Evolutionary conservation across 2,888 invertebrate genomes (phyloP).

Genomic region (Criorhina ranunculi): DNA sequence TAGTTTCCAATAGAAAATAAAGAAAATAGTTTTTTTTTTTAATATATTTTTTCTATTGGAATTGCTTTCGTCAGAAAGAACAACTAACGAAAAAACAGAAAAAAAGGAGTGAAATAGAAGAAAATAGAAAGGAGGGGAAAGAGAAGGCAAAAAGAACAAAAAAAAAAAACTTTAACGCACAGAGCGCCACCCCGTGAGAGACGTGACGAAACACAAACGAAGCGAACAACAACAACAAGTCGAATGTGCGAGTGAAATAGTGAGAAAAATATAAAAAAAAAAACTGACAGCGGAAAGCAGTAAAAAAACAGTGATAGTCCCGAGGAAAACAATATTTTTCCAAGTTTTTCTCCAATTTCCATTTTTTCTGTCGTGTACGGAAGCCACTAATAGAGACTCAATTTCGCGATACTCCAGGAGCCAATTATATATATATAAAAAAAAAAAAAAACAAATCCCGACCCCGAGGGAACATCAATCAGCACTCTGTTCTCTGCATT

Average conservation of each 20-base stretch:
- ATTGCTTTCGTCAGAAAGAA: slow-evolving; percentile 51
- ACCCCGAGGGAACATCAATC: slow-evolving; percentile 4
- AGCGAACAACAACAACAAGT: slow-evolving; percentile 59
- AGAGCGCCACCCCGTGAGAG: slow-evolving; percentile 59
- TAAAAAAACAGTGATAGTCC: slow-evolving; percentile 54
- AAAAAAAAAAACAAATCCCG: slow-evolving; percentile 21
- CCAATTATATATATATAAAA: slow-evolving; percentile 24
- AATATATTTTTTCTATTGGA: slow-evolving; percentile 59
- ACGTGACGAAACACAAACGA: slow-evolving; percentile 53
- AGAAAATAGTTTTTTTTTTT: slow-evolving; percentile 33
- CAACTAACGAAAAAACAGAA: slow-evolving; percentile 41
- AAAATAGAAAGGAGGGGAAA: slow-evolving; percentile 2
- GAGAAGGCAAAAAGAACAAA: slow-evolving; percentile 22
- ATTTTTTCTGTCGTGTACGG: slow-evolving; percentile 10
- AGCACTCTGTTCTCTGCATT: slow-evolving; percentile 59
- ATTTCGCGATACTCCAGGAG: slow-evolving; percentile 32
- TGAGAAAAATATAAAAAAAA: slow-evolving; percentile 13
- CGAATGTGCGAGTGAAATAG: slow-evolving; percentile 46
- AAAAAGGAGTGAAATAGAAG: slow-evolving; percentile 16
- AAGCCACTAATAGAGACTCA: slow-evolving; percentile 35
- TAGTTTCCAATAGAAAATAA: slow-evolving; percentile 18
- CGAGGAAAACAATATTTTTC: slow-evolving; percentile 70
- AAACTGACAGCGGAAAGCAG: slow-evolving; percentile 35
- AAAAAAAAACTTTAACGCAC: slow-evolving; percentile 43
- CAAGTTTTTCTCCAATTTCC: slow-evolving; percentile 55